phyloP scores from a whole-genome alignment of 2,113 vertebrate species.

The Acanthisitta chloris region DNA sequence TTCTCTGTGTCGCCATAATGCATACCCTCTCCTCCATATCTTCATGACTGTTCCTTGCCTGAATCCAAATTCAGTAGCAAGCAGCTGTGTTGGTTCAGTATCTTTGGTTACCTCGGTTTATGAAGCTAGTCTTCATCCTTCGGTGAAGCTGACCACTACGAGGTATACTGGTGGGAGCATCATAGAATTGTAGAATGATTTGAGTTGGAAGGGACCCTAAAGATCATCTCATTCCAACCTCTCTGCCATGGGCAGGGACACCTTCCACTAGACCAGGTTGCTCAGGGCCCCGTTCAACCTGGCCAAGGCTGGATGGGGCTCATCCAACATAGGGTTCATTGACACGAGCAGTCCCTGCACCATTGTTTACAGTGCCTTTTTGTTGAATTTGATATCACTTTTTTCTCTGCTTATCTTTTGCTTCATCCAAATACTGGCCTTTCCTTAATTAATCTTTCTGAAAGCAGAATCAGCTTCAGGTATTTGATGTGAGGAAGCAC shows the following conservation, averaged over 20 bases:
- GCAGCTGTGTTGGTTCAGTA: not conserved
- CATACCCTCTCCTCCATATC: not conserved
- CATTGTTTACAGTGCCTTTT: not conserved
- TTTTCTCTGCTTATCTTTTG: not conserved
- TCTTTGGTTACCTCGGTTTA: not conserved
- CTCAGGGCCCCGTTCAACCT: not conserved
- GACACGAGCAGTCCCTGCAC: not conserved
- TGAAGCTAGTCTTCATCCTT: not conserved
- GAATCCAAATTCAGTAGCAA: not conserved
- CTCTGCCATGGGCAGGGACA: not conserved
- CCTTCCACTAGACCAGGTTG: not conserved
- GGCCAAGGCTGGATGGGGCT: not conserved
- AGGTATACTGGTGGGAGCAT: not conserved
- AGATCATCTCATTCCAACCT: not conserved
- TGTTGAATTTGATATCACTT: not conserved
- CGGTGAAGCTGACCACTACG: not conserved
- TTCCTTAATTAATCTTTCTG: conserved; percentile 10
- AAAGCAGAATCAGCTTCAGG: not conserved
- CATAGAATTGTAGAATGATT: not conserved
- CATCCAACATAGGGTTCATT: not conserved
- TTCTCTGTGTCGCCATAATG: rapidly evolving
- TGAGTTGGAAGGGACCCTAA: not conserved
- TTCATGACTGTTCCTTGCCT: not conserved
- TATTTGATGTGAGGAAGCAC: not conserved
- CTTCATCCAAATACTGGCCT: not conserved